These are phyloP conservation scores for Myiagra hebetior DNA, from an alignment of 2,113 vertebrate species.

Conservation along the genomic window DNA sequence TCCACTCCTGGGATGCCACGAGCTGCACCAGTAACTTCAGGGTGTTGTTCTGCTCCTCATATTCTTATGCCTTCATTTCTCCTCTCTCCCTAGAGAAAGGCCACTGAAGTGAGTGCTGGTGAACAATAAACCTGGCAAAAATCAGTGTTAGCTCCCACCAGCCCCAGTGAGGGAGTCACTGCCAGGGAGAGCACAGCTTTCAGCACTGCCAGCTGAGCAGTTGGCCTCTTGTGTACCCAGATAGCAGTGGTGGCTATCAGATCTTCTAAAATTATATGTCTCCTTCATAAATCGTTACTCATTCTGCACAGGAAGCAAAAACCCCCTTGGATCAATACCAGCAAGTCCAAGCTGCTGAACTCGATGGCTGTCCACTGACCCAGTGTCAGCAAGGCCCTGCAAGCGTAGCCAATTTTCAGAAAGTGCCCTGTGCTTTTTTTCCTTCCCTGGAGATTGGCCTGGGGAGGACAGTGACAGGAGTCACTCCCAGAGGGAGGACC, in stretches of 20 bases:
- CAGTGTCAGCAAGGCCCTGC: neutral
- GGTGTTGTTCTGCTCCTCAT: neutral
- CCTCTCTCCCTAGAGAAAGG: neutral
- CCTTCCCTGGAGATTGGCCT: neutral
- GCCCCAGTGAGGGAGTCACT: neutral
- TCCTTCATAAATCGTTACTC: neutral
- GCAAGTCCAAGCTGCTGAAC: neutral
- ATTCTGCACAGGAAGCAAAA: neutral
- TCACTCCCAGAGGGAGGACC: neutral
- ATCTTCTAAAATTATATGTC: neutral
- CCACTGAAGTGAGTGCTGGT: neutral
- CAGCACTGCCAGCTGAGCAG: neutral
- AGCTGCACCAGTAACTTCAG: neutral
- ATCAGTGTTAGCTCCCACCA: neutral
- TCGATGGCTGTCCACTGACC: neutral
- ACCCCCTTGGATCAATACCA: neutral
- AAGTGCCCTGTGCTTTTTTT: neutral
- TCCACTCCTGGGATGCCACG: fast-evolving
- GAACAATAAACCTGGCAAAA: neutral
- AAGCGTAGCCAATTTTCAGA: neutral
- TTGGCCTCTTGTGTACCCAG: neutral
- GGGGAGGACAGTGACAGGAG: neutral
- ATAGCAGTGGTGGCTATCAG: neutral
- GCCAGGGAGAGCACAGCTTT: neutral
- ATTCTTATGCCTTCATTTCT: neutral